These are phyloP conservation scores for Rotaria macrura DNA, from an alignment of 2,888 invertebrate genomes.

Conservation along the genomic window DNA sequence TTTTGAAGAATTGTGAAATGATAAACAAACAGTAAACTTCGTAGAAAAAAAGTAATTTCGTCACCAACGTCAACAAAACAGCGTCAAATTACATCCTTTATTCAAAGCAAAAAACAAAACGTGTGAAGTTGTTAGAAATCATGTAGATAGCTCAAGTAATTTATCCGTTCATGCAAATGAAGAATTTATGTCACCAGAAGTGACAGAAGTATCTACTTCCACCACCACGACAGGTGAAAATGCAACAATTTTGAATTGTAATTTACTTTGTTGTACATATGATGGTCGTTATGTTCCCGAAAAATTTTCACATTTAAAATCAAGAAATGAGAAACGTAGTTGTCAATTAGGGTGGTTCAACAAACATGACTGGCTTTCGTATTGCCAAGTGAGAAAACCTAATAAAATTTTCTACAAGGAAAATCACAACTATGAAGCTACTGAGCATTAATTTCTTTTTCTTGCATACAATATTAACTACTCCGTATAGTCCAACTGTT, in stretches of 20 bases:
- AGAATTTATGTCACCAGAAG: neutral
- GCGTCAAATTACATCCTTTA: neutral
- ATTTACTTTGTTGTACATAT: neutral
- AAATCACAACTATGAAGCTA: too few species aligned
- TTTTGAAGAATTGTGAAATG: too few species aligned
- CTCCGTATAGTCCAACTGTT: too few species aligned
- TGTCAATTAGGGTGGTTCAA: neutral
- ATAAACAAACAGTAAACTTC: neutral
- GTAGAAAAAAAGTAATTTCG: neutral
- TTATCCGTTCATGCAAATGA: neutral
- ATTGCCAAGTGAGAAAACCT: neutral
- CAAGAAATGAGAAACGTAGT: neutral
- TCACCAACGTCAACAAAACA: neutral
- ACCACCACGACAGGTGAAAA: neutral
- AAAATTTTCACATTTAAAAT: neutral
- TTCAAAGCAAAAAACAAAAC: neutral
- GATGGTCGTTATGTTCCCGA: neutral
- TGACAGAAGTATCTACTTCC: neutral
- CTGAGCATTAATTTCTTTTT: too few species aligned
- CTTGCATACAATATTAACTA: too few species aligned
- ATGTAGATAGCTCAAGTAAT: neutral
- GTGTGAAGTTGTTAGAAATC: neutral
- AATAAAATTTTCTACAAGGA: neutral
- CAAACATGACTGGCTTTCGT: neutral
- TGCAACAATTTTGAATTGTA: neutral